Conservation (phyloP, 2,113 vertebrate genomes). For the Chamaetylas fuelleborni region DNA sequence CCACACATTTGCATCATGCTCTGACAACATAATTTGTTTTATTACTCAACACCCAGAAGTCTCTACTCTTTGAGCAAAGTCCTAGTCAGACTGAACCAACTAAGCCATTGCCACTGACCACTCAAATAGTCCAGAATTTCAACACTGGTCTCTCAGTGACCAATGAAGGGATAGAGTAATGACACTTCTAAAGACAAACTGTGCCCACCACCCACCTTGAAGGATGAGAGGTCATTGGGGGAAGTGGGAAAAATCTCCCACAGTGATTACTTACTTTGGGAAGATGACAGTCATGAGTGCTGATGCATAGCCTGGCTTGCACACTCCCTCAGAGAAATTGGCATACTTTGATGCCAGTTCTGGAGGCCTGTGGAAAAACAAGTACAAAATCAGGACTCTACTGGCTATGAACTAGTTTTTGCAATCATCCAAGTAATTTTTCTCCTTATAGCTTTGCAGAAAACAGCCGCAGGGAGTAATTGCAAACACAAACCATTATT, state of each 20-base stretch:
- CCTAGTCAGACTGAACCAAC: neutral
- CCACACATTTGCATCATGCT: neutral
- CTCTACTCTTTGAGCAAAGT: neutral
- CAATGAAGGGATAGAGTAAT: neutral
- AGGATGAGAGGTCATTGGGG: neutral
- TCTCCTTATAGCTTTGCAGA: neutral
- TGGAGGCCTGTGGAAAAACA: conserved; percentile 75
- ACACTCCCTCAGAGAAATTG: conserved; percentile 90
- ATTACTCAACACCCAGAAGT: neutral
- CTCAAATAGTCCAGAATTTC: neutral
- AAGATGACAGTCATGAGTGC: conserved; percentile 94
- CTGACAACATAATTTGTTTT: neutral
- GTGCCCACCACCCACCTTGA: neutral
- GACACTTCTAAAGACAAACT: neutral
- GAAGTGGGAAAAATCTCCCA: neutral
- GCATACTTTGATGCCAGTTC: conserved; percentile 88
- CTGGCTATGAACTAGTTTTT: neutral
- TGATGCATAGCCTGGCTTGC: conserved; percentile 91
- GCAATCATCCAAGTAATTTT: neutral
- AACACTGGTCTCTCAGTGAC: neutral
- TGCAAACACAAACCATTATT: neutral
- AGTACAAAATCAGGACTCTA: conserved; percentile 40
- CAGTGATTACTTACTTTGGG: conserved; percentile 85
- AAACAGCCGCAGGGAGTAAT: neutral
- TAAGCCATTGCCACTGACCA: neutral